phyloP scores from a whole-genome alignment of 2,113 vertebrate species.

The Eulemur rufifrons region DNA sequence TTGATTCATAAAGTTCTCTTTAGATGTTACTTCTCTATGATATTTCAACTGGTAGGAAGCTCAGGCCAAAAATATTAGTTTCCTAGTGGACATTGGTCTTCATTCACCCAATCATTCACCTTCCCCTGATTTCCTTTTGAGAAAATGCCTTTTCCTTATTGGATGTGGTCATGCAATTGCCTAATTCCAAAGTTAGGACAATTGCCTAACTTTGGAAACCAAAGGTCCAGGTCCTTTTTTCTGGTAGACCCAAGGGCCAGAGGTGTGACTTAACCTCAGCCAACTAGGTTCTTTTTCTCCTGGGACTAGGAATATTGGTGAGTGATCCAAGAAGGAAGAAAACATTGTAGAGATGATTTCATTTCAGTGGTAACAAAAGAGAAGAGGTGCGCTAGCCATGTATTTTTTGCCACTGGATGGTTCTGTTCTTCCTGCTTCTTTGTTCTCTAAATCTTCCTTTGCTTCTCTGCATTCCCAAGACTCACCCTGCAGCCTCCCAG shows the following conservation, averaged over 20 bases:
- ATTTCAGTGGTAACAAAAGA: not conserved
- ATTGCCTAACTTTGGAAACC: not conserved
- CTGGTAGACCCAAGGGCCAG: not conserved
- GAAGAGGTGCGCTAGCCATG: not conserved
- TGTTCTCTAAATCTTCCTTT: not conserved
- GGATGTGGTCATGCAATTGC: not conserved
- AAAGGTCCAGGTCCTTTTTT: not conserved
- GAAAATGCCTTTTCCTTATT: not conserved
- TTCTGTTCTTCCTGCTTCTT: not conserved
- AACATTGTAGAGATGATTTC: not conserved
- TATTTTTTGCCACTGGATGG: not conserved
- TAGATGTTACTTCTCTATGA: not conserved
- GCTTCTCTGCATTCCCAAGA: not conserved
- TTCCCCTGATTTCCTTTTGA: not conserved
- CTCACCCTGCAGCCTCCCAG: not conserved
- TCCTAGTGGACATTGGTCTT: not conserved
- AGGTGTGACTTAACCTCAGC: not conserved
- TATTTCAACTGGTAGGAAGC: not conserved
- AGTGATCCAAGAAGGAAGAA: not conserved
- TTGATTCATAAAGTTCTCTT: not conserved
- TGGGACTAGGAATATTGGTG: not conserved
- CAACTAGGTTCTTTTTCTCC: constrained; percentile 17
- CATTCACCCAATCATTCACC: not conserved
- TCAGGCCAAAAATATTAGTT: not conserved
- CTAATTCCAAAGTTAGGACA: not conserved